phyloP scores from a whole-genome alignment of 2,113 vertebrate genomes.

The human (Homo sapiens) region DNA sequence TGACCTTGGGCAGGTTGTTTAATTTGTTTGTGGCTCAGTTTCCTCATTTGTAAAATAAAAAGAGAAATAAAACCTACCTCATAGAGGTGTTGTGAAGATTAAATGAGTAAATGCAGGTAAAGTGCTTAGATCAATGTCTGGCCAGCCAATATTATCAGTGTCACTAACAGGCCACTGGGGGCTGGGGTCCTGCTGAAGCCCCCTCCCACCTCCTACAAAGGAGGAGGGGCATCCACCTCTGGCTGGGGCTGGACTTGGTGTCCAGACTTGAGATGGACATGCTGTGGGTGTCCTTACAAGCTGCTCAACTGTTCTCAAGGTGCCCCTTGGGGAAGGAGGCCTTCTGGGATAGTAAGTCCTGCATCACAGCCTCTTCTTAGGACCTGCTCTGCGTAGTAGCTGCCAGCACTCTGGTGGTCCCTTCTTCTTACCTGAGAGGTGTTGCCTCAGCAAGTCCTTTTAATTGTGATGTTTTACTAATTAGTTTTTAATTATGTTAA shows the following conservation, averaged over 20 bases:
- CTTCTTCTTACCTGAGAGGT: constrained; percentile 75
- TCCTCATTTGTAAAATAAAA: constrained; percentile 42
- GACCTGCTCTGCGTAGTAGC: not conserved
- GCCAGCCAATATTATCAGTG: not conserved
- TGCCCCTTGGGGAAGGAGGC: not conserved
- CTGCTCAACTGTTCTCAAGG: not conserved
- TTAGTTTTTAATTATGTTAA: constrained; percentile 82
- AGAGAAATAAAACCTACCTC: not conserved
- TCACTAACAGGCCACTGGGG: constrained; percentile 3
- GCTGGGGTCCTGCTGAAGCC: not conserved
- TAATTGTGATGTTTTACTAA: constrained; percentile 79
- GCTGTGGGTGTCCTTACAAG: not conserved
- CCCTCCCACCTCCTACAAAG: not conserved
- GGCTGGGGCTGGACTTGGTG: too few relatives aligned
- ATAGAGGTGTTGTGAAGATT: not conserved
- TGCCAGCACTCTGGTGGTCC: not conserved
- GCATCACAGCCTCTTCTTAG: not conserved
- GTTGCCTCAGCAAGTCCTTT: constrained; percentile 66
- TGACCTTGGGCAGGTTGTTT: constrained; percentile 4
- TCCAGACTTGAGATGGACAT: too few relatives aligned
- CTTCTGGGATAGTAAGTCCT: not conserved
- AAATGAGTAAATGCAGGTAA: constrained; percentile 45
- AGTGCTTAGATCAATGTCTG: constrained; percentile 29
- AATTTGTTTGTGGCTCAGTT: constrained; percentile 55
- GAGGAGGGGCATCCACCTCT: rapidly evolving